Evolutionary conservation across 2,888 invertebrate species (phyloP), one percentile per base, ranked within the genome.

Genomic region (Nephrocerus scutellatus): DNA sequence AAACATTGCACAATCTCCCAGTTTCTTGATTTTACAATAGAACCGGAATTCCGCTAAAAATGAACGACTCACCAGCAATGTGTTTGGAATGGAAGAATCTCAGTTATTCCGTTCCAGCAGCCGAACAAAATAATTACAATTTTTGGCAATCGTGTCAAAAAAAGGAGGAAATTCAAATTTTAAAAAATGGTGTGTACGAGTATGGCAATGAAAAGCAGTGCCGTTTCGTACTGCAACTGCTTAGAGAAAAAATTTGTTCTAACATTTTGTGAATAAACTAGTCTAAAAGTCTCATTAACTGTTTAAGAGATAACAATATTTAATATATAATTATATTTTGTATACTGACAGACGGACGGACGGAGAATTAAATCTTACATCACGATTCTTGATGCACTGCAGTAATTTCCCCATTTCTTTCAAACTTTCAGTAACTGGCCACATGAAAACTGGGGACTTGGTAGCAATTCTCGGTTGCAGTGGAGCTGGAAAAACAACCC

Each of bases 401-500:
- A 10, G 15, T 22, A 20, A 32, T 32, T 16, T 5, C n/a, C n/a
- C n/a, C n/a, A n/a, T n/a, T n/a, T n/a, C n/a, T n/a, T n/a, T n/a
- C n/a, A n/a, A n/a, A n/a, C n/a, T n/a, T 39, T 21, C 70, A 84
- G 83, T 82, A 16, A 82, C 73, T 64, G 84, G 84, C 20, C 68
- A 74, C 39, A 75, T 77, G 19, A 72, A 76, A 41, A 80, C 81
- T 8, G 82, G 83, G 30, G 77, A 77, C 55, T 70, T 85, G 49
- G 76, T 82, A 48, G 84, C 83, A n/a, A 73, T 85, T 50, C 75
- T 85, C 74, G 84, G 84, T 60, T 70, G 56, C 55, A 84, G 84
- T 70, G 85, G 85, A 29, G 78, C 82, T 26, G 84, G 84, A 9
- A 84, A 84, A 70, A 84, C 84, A 23, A 82, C 84, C 28, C 64